Evolutionary conservation across 2,113 vertebrate genomes (phyloP), one percentile per base, ranked within the genome.

Genomic region (Bubo scandiacus): DNA sequence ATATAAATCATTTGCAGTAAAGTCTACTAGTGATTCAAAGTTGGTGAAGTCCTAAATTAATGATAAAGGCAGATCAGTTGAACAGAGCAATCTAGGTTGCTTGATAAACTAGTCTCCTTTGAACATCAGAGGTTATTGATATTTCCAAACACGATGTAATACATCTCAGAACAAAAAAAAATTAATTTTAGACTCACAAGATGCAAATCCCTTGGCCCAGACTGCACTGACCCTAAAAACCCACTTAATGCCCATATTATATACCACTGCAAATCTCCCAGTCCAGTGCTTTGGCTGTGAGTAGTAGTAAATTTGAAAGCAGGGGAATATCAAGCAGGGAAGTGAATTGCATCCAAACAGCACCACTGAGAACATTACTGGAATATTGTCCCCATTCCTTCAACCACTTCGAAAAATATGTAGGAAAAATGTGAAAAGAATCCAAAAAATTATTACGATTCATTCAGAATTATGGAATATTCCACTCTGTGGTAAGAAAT

Each of bases 331-430:
- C 68, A 71, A 92, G 83, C 29, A 79, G 63, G 80, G 57, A 86
- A 95, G 61, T 67, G 80, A 88, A 92, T 81, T 67, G 38, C 20
- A 0, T 88, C 82, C 78, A 84, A 96, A 94, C 47, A 81, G 68
- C 86, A 93, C 92, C 86, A 91, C 72, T 79, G 92, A 96, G 96
- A 91, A 92, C 77, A 63, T 81, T 95, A 84, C 27, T 67, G 47
- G 65, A 83, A 95, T 95, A 92, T 83, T 89, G 83, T 81, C 32
- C 81, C 42, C 57, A 94, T 94, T 80, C 75, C 68, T 96, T 95
- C 55, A 86, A 51, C 20, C 65, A 52, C 34, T 96, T 93, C 59
- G 81, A 66, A 91, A 74, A 62, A 73, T 10, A 34, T n/a, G 25
- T 54, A 88, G 80, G 40, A 85, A 94, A 89, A 91, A 81, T 75